phyloP scores from a whole-genome alignment of 2,888 invertebrate species.

The Hoplodrina ambigua region DNA sequence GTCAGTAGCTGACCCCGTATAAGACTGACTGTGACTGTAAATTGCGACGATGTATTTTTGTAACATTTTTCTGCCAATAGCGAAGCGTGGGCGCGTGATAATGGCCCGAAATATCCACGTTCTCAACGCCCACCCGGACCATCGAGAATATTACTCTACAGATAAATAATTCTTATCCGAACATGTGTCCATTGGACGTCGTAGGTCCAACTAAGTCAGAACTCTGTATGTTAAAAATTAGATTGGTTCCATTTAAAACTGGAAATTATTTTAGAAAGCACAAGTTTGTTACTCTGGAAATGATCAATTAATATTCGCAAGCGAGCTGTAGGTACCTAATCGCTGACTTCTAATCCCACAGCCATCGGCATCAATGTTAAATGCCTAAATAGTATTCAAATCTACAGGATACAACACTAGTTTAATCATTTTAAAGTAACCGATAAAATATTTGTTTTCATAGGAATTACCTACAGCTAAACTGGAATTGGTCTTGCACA shows the following conservation, averaged over 20 bases:
- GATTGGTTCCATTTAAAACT: slow-evolving; percentile 40
- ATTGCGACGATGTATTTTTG: slow-evolving; percentile 84
- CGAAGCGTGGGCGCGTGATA: slow-evolving; percentile 84
- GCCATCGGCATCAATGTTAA: neutral
- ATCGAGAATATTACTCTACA: slow-evolving; percentile 81
- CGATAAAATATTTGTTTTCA: slow-evolving; percentile 14
- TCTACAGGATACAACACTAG: neutral
- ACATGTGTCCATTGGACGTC: slow-evolving; percentile 49
- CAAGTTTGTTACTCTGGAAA: slow-evolving; percentile 50
- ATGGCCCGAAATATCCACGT: slow-evolving; percentile 86
- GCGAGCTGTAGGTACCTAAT: slow-evolving; percentile 31
- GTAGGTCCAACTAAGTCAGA: slow-evolving; percentile 32
- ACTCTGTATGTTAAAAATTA: slow-evolving; percentile 30
- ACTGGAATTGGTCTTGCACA: slow-evolving; percentile 42
- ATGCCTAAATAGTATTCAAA: slow-evolving; percentile 10
- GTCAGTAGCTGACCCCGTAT: slow-evolving; percentile 77
- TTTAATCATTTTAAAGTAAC: slow-evolving; percentile 18
- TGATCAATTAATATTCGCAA: slow-evolving; percentile 38
- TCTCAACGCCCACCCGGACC: slow-evolving; percentile 81
- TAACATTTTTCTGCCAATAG: slow-evolving; percentile 86
- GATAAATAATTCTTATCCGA: slow-evolving; percentile 78
- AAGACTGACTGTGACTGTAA: slow-evolving; percentile 72
- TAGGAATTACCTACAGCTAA: slow-evolving; percentile 13
- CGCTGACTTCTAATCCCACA: slow-evolving; percentile 31
- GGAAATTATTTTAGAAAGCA: slow-evolving; percentile 54